A percentile compares a stretch with the other conserved stretches of the same genome.
Evolutionary conservation across 2,113 vertebrate species (phyloP).

Genomic region (Anguilla japonica): DNA sequence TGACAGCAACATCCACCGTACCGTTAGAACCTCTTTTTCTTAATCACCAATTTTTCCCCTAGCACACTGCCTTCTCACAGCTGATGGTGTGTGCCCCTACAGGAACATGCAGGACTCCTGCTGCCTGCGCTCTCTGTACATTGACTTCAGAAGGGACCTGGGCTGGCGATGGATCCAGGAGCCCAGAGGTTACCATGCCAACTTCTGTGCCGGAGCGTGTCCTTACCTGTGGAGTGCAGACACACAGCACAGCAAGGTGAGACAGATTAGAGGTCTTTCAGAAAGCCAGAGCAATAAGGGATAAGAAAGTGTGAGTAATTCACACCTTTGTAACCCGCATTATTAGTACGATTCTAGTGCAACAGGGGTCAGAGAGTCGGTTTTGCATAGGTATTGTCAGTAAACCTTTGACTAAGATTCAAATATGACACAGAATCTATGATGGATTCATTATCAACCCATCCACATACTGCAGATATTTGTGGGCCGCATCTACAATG

Average conservation of each 20-base stretch:
- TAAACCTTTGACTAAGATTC: too few relatives aligned
- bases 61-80: background rate
- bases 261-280: too few relatives aligned
- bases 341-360: too few relatives aligned
- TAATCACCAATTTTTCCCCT: background rate
- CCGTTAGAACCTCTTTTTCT: background rate
- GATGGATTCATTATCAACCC: too few relatives aligned
- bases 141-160: slow-evolving; percentile 74
- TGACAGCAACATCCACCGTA: too few relatives aligned
- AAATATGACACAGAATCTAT: too few relatives aligned
- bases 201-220: slow-evolving; percentile 76
- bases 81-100: background rate
- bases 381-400: too few relatives aligned
- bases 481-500: too few relatives aligned
- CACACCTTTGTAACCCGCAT: too few relatives aligned
- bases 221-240: slow-evolving; percentile 78
- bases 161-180: slow-evolving; percentile 78
- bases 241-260: slow-evolving; percentile 74
- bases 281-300: background rate
- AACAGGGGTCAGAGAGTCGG: too few relatives aligned
- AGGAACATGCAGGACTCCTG: slow-evolving; percentile 77
- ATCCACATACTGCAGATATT: too few relatives aligned
- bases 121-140: slow-evolving; percentile 73
- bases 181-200: slow-evolving; percentile 74
- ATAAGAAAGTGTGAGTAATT: too few relatives aligned